These are phyloP conservation scores for Vollenhovia emeryi DNA, from an alignment of 1,140 invertebrate genomes.

Conservation along the genomic window DNA sequence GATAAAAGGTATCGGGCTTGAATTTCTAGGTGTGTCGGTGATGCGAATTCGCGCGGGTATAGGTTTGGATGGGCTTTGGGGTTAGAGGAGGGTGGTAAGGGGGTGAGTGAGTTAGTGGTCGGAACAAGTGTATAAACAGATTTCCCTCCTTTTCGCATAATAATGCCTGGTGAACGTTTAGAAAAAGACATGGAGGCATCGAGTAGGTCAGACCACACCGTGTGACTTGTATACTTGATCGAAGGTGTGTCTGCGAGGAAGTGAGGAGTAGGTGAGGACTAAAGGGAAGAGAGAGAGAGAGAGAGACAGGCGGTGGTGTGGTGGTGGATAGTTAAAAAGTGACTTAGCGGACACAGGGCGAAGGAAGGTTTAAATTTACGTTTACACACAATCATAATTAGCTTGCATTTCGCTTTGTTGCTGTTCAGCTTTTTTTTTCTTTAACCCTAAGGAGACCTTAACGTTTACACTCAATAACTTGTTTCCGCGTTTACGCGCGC, in stretches of 20 bases:
- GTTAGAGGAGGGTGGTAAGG: conserved; percentile 59
- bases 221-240: conserved; percentile 66
- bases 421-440: conserved; percentile 67
- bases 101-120: conserved; percentile 74
- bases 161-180: conserved; percentile 78
- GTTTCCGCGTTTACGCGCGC: conserved; percentile 64
- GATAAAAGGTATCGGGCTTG: conserved; percentile 61
- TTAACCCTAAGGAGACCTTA: conserved; percentile 83
- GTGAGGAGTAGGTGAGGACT: background rate
- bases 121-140: conserved; percentile 68
- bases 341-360: conserved; percentile 59
- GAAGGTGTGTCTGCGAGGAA: conserved; percentile 48
- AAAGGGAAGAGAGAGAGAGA: conserved; percentile 17
- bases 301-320: conserved; percentile 20
- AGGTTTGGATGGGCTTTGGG: background rate
- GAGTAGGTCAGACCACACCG: conserved; percentile 75
- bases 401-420: conserved; percentile 74
- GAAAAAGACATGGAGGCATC: conserved; percentile 75
- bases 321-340: conserved; percentile 61
- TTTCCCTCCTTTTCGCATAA: conserved; percentile 65
- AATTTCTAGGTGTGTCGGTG: conserved; percentile 61
- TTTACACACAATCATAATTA: conserved; percentile 84
- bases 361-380: conserved; percentile 78
- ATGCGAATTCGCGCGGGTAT: conserved; percentile 44
- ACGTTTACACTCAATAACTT: conserved; percentile 83